Evolutionary conservation across 53 echinoderm and acorn worm species (phyloP).

Genomic region (Antedon mediterranea): DNA sequence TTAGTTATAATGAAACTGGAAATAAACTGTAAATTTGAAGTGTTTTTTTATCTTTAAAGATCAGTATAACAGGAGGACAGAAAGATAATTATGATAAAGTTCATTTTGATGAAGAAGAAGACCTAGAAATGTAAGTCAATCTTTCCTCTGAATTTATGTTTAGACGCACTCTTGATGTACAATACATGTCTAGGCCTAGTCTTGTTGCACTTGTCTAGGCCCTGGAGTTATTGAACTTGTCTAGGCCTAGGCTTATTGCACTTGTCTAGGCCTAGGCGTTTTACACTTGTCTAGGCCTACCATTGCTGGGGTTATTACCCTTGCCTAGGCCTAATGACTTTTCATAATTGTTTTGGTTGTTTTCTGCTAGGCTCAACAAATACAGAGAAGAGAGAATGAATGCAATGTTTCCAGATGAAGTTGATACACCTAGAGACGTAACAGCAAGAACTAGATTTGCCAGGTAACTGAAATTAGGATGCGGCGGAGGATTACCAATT

Average conservation of each 20-base stretch:
- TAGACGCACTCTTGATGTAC: too few species aligned
- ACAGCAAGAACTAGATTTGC: conserved; percentile 72
- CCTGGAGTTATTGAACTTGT: too few species aligned
- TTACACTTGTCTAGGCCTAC: too few species aligned
- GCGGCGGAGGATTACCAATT: neutral
- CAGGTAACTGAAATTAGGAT: conserved; percentile 28
- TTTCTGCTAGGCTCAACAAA: conserved; percentile 55
- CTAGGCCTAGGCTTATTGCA: too few species aligned
- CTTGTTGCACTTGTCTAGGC: too few species aligned
- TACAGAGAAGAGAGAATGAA: conserved; percentile 74
- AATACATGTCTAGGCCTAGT: too few species aligned
- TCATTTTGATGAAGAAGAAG: conserved; percentile 68
- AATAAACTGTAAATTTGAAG: neutral
- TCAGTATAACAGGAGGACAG: conserved; percentile 67
- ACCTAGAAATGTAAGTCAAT: conserved; percentile 53
- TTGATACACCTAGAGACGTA: conserved; percentile 68
- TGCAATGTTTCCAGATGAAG: conserved; percentile 80
- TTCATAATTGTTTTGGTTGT: neutral
- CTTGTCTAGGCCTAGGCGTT: too few species aligned
- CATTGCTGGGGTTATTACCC: too few species aligned
- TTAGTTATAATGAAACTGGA: too few species aligned
- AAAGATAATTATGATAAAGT: conserved; percentile 63
- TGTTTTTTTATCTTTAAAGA: conserved; percentile 22
- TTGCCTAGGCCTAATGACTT: neutral
- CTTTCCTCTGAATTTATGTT: too few species aligned